Conservation (phyloP, 2,888 invertebrate species). For the Cecidostiba fungosa region DNA sequence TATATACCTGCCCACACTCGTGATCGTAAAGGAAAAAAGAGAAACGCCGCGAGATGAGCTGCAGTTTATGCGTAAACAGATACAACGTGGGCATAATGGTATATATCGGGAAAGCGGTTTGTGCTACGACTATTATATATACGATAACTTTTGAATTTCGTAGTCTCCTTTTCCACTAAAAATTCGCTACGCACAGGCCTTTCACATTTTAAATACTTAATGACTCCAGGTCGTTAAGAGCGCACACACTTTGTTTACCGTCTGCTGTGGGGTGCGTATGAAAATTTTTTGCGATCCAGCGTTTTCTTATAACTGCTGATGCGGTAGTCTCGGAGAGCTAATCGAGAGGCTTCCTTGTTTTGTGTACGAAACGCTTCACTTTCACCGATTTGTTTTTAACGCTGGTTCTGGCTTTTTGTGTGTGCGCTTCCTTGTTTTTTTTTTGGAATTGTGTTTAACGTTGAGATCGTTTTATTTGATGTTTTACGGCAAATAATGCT, state of each 20-base stretch:
- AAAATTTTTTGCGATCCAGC: constrained; percentile 14
- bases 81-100: background rate
- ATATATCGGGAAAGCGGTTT: background rate
- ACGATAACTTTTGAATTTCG: background rate
- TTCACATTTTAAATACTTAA: constrained; percentile 38
- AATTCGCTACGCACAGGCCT: background rate
- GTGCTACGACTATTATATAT: too few species aligned
- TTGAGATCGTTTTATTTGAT: background rate
- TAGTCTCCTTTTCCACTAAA: background rate
- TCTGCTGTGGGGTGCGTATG: background rate
- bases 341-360: constrained; percentile 2
- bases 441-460: background rate
- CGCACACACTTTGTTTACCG: background rate
- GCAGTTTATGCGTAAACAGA: background rate
- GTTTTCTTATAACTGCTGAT: background rate
- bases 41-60: background rate
- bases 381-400: constrained; percentile 22
- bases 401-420: background rate
- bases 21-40: background rate
- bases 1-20: background rate
- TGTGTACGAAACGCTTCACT: constrained; percentile 26
- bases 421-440: background rate
- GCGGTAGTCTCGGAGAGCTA: background rate
- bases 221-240: constrained; percentile 23
- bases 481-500: too few species aligned